Percentiles rank a stretch among this genome's conserved stretches.
These are phyloP conservation scores for Temnothorax nylanderi DNA, from an alignment of 1,140 invertebrate species.

Conservation along the genomic window DNA sequence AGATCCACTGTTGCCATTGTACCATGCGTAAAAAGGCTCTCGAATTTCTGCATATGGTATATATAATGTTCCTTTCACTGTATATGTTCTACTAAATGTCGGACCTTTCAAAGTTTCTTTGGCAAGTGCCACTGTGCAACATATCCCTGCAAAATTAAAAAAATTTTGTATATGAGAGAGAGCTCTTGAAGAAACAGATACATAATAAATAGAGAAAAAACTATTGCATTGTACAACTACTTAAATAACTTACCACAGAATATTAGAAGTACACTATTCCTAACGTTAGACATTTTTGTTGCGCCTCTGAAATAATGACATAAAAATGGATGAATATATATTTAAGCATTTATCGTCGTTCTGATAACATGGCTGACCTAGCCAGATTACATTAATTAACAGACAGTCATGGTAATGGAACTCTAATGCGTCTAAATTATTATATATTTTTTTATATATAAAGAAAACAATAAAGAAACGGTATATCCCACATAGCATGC, in stretches of 20 bases:
- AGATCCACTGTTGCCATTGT: conserved; percentile 89
- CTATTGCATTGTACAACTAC: conserved; percentile 4
- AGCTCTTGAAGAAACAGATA: neutral
- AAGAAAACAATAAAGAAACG: neutral
- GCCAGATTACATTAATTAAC: conserved; percentile 7
- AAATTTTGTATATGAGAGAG: conserved; percentile 7
- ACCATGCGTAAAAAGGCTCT: conserved; percentile 96
- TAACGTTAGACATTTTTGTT: conserved; percentile 51
- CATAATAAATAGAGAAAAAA: neutral
- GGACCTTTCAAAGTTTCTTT: conserved; percentile 81
- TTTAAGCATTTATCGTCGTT: neutral
- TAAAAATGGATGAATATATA: neutral
- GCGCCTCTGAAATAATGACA: conserved; percentile 45
- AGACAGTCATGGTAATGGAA: neutral
- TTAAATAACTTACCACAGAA: conserved; percentile 59
- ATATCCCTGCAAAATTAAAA: conserved; percentile 26
- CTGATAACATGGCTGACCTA: conserved; percentile 21
- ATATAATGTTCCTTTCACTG: conserved; percentile 90
- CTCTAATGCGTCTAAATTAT: neutral
- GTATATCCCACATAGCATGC: no score
- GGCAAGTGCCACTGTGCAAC: neutral
- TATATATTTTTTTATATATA: neutral
- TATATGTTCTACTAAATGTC: conserved; percentile 90
- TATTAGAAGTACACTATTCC: conserved; percentile 41
- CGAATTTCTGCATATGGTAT: conserved; percentile 97